phyloP scores from a whole-genome alignment of 2,113 vertebrate species.

The Colossoma macropomum region DNA sequence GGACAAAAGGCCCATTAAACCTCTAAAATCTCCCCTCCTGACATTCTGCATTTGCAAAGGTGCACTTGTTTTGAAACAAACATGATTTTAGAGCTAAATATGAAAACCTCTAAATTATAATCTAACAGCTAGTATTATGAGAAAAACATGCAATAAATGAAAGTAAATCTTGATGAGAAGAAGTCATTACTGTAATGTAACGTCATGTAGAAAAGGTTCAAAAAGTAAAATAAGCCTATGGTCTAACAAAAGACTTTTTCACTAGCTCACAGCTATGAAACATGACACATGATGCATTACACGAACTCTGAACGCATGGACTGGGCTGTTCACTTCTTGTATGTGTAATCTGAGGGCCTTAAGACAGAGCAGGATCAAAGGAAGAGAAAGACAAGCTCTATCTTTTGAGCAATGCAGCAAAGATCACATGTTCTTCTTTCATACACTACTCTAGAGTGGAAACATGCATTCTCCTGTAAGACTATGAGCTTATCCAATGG shows the following conservation, averaged over 20 bases:
- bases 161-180: neutral
- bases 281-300: conserved; percentile 19
- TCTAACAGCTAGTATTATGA: too few relatives aligned
- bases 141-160: too few relatives aligned
- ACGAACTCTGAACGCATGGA: neutral
- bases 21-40: neutral
- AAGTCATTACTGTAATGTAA: conserved; percentile 11
- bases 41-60: neutral
- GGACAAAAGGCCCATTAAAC: neutral
- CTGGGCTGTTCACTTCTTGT: neutral
- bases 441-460: neutral
- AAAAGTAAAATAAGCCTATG: conserved; percentile 7
- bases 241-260: conserved; percentile 11
- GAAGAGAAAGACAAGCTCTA: conserved; percentile 10
- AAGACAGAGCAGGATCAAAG: conserved; percentile 18
- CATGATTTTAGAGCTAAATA: too few relatives aligned
- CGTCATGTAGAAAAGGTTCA: too few relatives aligned
- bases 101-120: too few relatives aligned
- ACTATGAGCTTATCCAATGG: too few relatives aligned
- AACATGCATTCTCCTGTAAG: too few relatives aligned
- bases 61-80: too few relatives aligned
- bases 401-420: conserved; percentile 12
- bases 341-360: conserved; percentile 26
- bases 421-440: conserved; percentile 16
- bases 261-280: conserved; percentile 49